Base-by-base conservation (phyloP, 2,888 invertebrate genomes). In the Nomada ferruginata region DNA sequence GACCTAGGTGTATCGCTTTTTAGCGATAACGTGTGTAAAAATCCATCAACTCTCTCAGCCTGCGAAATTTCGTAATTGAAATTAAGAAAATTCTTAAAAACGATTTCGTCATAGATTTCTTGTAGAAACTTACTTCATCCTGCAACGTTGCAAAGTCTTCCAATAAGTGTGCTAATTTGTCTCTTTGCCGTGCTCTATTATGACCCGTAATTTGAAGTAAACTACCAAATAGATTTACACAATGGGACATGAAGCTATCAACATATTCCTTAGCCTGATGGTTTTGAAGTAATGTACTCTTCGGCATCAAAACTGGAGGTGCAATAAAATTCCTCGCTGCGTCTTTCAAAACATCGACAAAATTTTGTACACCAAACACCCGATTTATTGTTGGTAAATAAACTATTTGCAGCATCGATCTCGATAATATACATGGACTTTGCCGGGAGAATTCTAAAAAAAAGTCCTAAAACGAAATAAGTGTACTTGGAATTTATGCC, bases 171-270 rank as follows among this genome's bases (percentile, higher is more conserved):
- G 97, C 98, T 76, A 99, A 95, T 94, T 98, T 98, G 93, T 99
- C 99, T 76, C 99, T 95, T 94, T 99, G 99, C 50, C 99, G 95
- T 5, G 99, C 99, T 86, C 98, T 95, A 94, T 99, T 99, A 93
- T 98, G 98, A 0, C 99, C 99, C 92, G 97, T 98, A 79, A 98
- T 96, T 91, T 98, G 97, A 78, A 99, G 95, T 75, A 99, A 94
- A 88, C 96, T 96, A 13, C 97, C 97, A 92, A 99, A 98, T 7
- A 98, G 97, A 55, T 97, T 96, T 79, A 97, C 96, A 92, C 98
- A 98, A 83, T 97, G 97, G 15, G 95, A 95, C 72, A 99, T 95
- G 94, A 99, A 98, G 76, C 97, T 97, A 89, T 99, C 98, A 2
- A 98, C 96, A 92, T 97, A 97, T 88, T 98, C 97, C 91, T 97